Percentiles rank a stretch among this genome's conserved stretches.
These are phyloP conservation scores for Pachypanchax playfairii DNA, from an alignment of 2,113 vertebrate species.

Conservation along the genomic window DNA sequence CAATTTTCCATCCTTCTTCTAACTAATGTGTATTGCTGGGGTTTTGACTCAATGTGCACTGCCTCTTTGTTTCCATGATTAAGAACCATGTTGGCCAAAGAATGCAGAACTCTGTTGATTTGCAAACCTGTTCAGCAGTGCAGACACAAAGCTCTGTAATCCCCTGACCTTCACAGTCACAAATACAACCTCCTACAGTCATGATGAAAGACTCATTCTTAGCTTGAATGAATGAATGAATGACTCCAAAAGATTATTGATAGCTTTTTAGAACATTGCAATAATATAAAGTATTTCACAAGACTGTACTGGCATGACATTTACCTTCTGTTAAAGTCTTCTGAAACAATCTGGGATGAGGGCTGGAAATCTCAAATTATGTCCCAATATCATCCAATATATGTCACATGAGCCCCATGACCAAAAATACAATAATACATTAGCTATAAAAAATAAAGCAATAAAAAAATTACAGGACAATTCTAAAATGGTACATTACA, in stretches of 20 bases:
- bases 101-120: slow-evolving; percentile 79
- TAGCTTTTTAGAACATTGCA: too few species aligned
- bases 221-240: slow-evolving; percentile 16
- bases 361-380: too few species aligned
- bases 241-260: slow-evolving; percentile 12
- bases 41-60: slow-evolving; percentile 43
- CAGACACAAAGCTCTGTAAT: slow-evolving; percentile 66
- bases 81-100: slow-evolving; percentile 57
- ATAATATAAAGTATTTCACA: too few species aligned
- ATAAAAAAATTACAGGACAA: too few species aligned
- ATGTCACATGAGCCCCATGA: too few species aligned
- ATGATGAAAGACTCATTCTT: slow-evolving; percentile 24
- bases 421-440: too few species aligned
- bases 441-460: too few species aligned
- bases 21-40: slow-evolving; percentile 25
- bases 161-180: slow-evolving; percentile 47
- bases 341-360: too few species aligned
- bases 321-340: too few species aligned
- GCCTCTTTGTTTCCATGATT: slow-evolving; percentile 63
- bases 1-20: slow-evolving; percentile 4
- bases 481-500: too few species aligned
- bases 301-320: too few species aligned
- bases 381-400: too few species aligned
- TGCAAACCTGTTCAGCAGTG: slow-evolving; percentile 77
- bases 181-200: slow-evolving; percentile 37